These are phyloP conservation scores for Eilema caniola DNA, from an alignment of 2,888 invertebrate species.

Conservation along the genomic window DNA sequence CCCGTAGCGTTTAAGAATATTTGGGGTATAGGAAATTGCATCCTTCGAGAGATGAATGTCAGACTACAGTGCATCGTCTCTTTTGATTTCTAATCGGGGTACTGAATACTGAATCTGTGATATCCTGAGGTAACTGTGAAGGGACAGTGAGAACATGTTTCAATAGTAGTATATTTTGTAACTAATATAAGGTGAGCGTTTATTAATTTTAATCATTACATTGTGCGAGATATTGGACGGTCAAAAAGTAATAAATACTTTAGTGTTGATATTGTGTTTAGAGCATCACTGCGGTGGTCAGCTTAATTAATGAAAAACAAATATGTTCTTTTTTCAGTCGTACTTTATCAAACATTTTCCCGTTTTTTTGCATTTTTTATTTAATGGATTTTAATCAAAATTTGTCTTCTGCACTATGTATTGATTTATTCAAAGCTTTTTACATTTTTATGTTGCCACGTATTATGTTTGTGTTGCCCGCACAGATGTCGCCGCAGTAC, in stretches of 20 bases:
- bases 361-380: too few species aligned
- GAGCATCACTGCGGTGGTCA: too few species aligned
- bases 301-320: too few species aligned
- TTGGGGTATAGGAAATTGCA: too few species aligned
- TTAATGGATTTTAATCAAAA: too few species aligned
- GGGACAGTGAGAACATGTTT: conserved; percentile 30
- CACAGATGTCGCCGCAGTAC: conserved; percentile 83
- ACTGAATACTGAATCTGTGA: background rate
- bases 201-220: conserved; percentile 23
- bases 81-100: too few species aligned
- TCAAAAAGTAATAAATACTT: background rate
- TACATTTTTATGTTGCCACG: conserved; percentile 56
- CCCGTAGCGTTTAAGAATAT: too few species aligned
- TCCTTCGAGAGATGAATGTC: too few species aligned
- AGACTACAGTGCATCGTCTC: too few species aligned
- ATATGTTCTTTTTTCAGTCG: too few species aligned
- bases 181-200: conserved; percentile 52
- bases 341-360: background rate
- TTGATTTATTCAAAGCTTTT: conserved; percentile 33
- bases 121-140: background rate
- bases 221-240: conserved; percentile 13
- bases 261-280: background rate
- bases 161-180: conserved; percentile 35
- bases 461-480: conserved; percentile 59
- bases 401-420: conserved; percentile 18